Evolutionary conservation across 2,113 vertebrate species (phyloP), one percentile per base, ranked within the genome.

Genomic region (Brachyhypopomus occidentalis): DNA sequence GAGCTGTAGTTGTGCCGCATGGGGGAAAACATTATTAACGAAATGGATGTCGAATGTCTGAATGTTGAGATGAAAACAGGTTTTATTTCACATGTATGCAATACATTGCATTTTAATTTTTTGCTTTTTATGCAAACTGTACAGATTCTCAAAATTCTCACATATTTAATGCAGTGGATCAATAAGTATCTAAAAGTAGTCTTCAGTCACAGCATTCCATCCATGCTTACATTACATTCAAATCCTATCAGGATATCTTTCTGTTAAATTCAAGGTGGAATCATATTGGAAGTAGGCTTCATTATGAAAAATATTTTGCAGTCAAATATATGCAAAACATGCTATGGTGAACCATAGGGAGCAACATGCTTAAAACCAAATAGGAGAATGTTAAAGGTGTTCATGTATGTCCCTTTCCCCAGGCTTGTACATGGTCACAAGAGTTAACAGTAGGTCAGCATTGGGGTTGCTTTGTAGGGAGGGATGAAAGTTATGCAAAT

Each of bases 401-500:
- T 8, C 9, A 8, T 11, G 12, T 52, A 14, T 52, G 12, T 52
- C 45, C 45, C 45, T 52, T 52, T 52, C 45, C 9, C 45, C 45
- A 52, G 11, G 9, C 12, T 52, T 52, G 45, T 52, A 5, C n/a
- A 62, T 52, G 75, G 38, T 70, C 62, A n/a, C n/a, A 56, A 67
- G 72, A 78, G 45, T 25, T 83, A 58, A 63, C 72, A 76, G 45
- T 59, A 77, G 60, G 69, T 60, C 67, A 69, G 41, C 22, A 48
- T 73, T 70, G 63, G 58, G 58, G 25, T 70, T 76, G 25, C 55
- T 73, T 76, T 48, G 45, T n/a, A 76, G 71, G 75, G 36, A 66
- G 71, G 22, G 41, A 9, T 75, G 72, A 76, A 79, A 72, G 60
- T 59, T 48, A 36, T 56, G 58, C 85, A 77, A 83, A 74, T 76